These are phyloP conservation scores for Nomada flava DNA, from an alignment of 2,888 invertebrate genomes.

Conservation along the genomic window DNA sequence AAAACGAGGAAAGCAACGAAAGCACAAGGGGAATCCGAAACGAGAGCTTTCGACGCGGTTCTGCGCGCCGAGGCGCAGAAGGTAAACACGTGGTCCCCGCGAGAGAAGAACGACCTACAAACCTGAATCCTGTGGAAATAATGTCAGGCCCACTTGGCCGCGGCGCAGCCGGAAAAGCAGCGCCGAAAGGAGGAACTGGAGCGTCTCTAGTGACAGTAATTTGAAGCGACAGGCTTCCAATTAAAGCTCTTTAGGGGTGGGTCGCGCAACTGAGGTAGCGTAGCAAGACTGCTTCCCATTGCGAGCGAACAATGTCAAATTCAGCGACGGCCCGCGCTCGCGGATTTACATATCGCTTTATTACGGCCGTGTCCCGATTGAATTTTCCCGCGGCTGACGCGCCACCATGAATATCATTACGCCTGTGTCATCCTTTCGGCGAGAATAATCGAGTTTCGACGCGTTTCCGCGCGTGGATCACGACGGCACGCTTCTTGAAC, in stretches of 20 bases:
- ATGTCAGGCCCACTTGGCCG: constrained; percentile 43
- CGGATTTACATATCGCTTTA: constrained; percentile 76
- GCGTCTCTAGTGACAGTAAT: constrained; percentile 76
- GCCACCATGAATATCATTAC: constrained; percentile 52
- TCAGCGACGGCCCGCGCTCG: constrained; percentile 40
- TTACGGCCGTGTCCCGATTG: constrained; percentile 67
- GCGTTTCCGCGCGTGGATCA: background rate
- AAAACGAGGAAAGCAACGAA: constrained; percentile 49
- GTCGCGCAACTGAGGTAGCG: constrained; percentile 44
- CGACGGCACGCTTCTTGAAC: too few relatives aligned
- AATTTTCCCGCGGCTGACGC: constrained; percentile 62
- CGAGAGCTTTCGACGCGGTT: constrained; percentile 52
- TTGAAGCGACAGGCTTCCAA: constrained; percentile 76
- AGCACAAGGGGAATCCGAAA: constrained; percentile 49
- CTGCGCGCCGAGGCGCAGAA: constrained; percentile 20
- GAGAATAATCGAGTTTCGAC: constrained; percentile 18
- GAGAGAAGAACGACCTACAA: constrained; percentile 66
- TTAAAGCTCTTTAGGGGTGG: constrained; percentile 76
- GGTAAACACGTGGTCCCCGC: constrained; percentile 53
- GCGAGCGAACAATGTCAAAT: constrained; percentile 73
- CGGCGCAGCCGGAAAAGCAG: constrained; percentile 38
- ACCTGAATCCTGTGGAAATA: constrained; percentile 68
- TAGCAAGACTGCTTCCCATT: constrained; percentile 39
- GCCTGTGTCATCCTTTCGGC: constrained; percentile 2
- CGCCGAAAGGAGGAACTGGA: constrained; percentile 71